phyloP scores from a whole-genome alignment of 2,797 vertebrate species.

The Margarornis squamiger region DNA sequence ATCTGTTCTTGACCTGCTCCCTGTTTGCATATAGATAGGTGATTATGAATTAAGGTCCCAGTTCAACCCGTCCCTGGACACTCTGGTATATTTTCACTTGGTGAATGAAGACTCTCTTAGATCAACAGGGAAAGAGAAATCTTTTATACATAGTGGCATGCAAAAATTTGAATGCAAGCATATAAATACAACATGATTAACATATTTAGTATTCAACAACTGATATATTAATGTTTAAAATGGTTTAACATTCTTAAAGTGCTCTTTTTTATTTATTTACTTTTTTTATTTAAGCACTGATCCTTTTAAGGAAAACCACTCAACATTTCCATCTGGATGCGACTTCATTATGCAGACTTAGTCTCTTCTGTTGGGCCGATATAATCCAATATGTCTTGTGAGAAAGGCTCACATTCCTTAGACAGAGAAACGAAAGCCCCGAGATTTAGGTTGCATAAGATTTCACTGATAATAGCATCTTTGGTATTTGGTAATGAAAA shows the following conservation, averaged over 20 bases:
- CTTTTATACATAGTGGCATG: background rate
- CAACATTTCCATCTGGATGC: background rate
- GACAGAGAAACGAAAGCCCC: background rate
- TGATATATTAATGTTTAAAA: background rate
- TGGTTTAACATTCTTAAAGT: background rate
- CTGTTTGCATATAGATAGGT: background rate
- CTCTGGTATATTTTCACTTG: background rate
- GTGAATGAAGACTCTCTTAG: background rate
- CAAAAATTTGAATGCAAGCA: background rate
- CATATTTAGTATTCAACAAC: background rate
- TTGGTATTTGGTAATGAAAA: conserved; percentile 55
- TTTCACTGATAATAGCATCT: conserved; percentile 35
- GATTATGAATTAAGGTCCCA: background rate
- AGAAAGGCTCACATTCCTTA: conserved; percentile 20
- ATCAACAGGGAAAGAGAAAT: background rate
- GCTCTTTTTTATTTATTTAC: background rate
- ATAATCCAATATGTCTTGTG: conserved; percentile 21
- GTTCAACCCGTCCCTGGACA: background rate
- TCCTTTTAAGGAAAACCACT: background rate
- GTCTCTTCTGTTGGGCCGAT: background rate
- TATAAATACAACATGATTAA: background rate
- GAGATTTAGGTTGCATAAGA: conserved; percentile 40
- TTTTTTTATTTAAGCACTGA: background rate
- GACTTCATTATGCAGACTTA: background rate
- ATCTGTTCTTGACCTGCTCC: background rate